Conservation (phyloP, 2,113 vertebrate genomes). For the Siniperca chuatsi region DNA sequence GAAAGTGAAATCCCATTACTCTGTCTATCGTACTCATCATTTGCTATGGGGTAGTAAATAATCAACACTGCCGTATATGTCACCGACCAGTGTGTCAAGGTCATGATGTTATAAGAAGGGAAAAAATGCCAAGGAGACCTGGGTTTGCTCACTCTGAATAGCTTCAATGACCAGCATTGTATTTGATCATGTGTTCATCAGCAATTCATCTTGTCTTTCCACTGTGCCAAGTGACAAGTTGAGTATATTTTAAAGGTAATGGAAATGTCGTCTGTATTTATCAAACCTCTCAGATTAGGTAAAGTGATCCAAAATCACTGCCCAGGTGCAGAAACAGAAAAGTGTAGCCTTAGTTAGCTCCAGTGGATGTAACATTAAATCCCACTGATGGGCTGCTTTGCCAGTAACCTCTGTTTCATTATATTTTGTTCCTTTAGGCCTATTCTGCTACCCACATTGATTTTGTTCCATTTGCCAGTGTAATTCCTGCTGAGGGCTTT, state of each 20-base stretch:
- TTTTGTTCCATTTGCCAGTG: conserved; percentile 35
- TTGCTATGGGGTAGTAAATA: conserved; percentile 57
- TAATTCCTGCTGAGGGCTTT: conserved; percentile 30
- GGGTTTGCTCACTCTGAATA: conserved; percentile 12
- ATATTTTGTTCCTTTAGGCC: conserved; percentile 26
- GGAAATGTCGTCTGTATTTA: conserved; percentile 22
- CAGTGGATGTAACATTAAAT: not conserved
- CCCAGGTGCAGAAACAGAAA: not conserved
- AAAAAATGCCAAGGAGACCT: not conserved
- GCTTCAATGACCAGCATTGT: conserved; percentile 16
- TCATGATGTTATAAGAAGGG: conserved; percentile 45
- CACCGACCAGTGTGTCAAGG: conserved; percentile 67
- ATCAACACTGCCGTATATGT: conserved; percentile 45
- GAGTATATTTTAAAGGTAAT: conserved; percentile 29
- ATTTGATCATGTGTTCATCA: conserved; percentile 22
- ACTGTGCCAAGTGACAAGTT: conserved; percentile 14
- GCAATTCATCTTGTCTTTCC: conserved; percentile 41
- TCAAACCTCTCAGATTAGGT: conserved; percentile 44
- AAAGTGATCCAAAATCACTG: conserved; percentile 18
- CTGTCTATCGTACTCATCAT: conserved; percentile 61
- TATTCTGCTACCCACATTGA: conserved; percentile 26
- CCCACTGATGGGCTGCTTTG: not conserved
- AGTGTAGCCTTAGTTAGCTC: not conserved
- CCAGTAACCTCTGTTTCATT: conserved; percentile 13
- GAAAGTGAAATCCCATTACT: conserved; percentile 67